phyloP scores from a whole-genome alignment of 1,140 invertebrate species.

The Rhagoletis zephyria region DNA sequence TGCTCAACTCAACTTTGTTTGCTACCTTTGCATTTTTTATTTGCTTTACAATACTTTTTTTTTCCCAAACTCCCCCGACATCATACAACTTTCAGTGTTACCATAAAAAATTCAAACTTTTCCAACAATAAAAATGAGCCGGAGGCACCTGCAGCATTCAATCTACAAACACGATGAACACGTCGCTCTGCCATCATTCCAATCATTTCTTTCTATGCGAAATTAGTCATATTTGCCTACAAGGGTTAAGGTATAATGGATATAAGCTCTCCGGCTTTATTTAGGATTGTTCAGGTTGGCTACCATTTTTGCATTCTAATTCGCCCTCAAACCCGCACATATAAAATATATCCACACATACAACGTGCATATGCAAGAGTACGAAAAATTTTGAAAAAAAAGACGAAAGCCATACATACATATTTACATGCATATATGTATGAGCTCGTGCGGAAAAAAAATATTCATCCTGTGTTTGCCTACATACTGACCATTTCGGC shows the following conservation, averaged over 20 bases:
- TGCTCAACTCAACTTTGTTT: background rate
- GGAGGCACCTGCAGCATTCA: background rate
- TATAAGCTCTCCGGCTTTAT: constrained; percentile 42
- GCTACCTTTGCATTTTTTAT: background rate
- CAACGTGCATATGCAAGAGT: background rate
- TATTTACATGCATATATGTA: no score
- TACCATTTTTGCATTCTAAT: background rate
- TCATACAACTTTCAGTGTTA: background rate
- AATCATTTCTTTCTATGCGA: background rate
- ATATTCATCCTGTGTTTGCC: background rate
- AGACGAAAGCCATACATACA: background rate
- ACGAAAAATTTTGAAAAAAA: background rate
- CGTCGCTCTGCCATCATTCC: background rate
- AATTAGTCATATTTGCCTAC: constrained; percentile 49
- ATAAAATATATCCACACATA: background rate
- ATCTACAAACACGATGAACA: background rate
- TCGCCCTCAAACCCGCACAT: background rate
- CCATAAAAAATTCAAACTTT: constrained; percentile 20
- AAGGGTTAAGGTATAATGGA: constrained; percentile 41
- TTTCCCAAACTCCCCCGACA: background rate
- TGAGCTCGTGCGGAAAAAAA: background rate
- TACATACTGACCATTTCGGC: background rate
- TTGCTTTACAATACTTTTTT: background rate
- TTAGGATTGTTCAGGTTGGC: background rate
- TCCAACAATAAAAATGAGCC: background rate